phyloP scores from a whole-genome alignment of 2,888 invertebrate genomes.

The Minunthozetes semirufus region DNA sequence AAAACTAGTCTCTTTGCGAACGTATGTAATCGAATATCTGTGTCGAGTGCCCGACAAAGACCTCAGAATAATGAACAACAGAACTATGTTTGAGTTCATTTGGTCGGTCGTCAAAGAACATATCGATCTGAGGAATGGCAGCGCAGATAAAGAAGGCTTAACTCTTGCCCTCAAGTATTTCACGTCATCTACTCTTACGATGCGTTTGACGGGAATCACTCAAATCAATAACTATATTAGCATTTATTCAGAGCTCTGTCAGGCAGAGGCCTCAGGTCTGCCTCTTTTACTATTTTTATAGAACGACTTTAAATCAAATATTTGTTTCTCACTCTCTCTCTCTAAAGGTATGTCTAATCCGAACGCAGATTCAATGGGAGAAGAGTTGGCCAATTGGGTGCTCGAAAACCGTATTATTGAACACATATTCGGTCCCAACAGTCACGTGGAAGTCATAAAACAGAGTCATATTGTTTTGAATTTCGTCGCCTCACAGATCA shows the following conservation, averaged over 20 bases:
- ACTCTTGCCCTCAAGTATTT: slow-evolving; percentile 93
- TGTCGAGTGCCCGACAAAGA: slow-evolving; percentile 87
- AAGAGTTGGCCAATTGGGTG: slow-evolving; percentile 79
- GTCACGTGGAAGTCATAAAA: slow-evolving; percentile 92
- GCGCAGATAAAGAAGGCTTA: slow-evolving; percentile 60
- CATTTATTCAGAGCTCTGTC: slow-evolving; percentile 80
- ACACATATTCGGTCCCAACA: slow-evolving; percentile 92
- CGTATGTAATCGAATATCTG: slow-evolving; percentile 78
- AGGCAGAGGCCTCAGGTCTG: slow-evolving; percentile 46
- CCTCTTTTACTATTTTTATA: background rate
- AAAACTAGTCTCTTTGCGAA: slow-evolving; percentile 75
- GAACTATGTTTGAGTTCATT: slow-evolving; percentile 91
- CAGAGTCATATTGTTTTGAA: slow-evolving; percentile 88
- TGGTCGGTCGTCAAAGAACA: slow-evolving; percentile 93
- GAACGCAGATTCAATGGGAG: slow-evolving; percentile 44
- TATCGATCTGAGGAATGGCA: slow-evolving; percentile 57
- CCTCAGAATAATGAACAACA: slow-evolving; percentile 74
- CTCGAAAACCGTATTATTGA: slow-evolving; percentile 81
- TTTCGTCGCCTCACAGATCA: slow-evolving; percentile 81
- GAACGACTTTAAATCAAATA: background rate
- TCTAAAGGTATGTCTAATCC: slow-evolving; percentile 4
- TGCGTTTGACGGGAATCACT: slow-evolving; percentile 84
- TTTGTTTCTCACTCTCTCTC: background rate
- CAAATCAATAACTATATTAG: slow-evolving; percentile 87
- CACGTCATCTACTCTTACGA: slow-evolving; percentile 84